phyloP scores from a whole-genome alignment of 1,140 invertebrate species.

The Bombus confusus region DNA sequence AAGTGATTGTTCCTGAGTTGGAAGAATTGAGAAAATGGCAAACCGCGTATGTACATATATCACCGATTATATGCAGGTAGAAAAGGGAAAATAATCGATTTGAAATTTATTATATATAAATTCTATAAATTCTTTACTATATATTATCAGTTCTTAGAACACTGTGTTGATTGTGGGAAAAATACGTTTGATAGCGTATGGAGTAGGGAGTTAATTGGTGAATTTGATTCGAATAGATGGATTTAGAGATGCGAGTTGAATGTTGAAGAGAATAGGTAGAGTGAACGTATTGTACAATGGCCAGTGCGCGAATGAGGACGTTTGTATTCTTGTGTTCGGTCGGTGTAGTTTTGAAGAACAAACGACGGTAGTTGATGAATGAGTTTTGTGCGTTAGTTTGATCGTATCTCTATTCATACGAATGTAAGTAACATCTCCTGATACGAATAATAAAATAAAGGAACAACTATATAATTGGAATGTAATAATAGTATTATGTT shows the following conservation, averaged over 20 bases:
- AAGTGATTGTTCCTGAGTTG: neutral
- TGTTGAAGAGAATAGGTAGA: neutral
- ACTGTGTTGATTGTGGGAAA: neutral
- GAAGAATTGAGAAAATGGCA: no score
- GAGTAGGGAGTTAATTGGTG: neutral
- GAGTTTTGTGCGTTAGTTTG: neutral
- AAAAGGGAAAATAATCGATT: no score
- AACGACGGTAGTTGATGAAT: neutral
- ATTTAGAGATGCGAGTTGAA: neutral
- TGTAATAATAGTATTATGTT: no score
- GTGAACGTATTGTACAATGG: neutral
- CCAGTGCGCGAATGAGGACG: neutral
- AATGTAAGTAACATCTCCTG: neutral
- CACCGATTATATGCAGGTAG: no score
- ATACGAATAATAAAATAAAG: neutral
- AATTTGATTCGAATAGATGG: slow-evolving; percentile 6
- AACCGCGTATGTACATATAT: no score
- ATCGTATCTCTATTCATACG: neutral
- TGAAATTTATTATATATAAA: no score
- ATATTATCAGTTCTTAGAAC: no score
- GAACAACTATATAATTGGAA: neutral
- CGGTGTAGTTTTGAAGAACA: neutral
- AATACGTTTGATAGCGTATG: neutral
- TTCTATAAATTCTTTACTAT: no score
- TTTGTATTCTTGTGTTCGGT: neutral